Percentiles rank a stretch among this genome's conserved stretches.
These are phyloP conservation scores for Ischnus inquisitorius DNA, from an alignment of 2,888 invertebrate genomes.

Conservation along the genomic window DNA sequence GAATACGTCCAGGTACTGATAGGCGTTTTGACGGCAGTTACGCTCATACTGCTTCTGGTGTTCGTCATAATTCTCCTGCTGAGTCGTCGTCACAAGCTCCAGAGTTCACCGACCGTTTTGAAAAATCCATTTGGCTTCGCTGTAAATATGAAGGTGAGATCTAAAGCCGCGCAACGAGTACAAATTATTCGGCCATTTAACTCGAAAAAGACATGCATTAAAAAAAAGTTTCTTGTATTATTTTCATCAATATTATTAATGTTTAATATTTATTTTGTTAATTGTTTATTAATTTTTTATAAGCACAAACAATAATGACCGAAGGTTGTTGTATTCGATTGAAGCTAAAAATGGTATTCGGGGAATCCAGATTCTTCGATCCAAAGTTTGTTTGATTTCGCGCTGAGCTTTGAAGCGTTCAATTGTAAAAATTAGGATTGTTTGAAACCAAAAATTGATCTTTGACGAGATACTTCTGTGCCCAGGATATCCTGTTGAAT, in stretches of 20 bases:
- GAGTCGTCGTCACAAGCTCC: slow-evolving; percentile 88
- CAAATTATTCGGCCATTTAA: slow-evolving; percentile 52
- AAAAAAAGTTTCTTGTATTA: background rate
- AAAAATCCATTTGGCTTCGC: slow-evolving; percentile 89
- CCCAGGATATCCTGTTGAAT: slow-evolving; percentile 87
- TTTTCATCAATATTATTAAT: background rate
- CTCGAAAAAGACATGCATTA: no score
- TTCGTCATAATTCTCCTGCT: slow-evolving; percentile 88
- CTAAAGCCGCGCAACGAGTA: slow-evolving; percentile 64
- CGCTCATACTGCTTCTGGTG: slow-evolving; percentile 88
- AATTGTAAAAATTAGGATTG: background rate
- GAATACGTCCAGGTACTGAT: slow-evolving; percentile 88
- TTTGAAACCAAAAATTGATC: background rate
- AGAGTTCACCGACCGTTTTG: slow-evolving; percentile 88
- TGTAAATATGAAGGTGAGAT: slow-evolving; percentile 89
- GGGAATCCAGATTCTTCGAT: background rate
- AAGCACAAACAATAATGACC: no score
- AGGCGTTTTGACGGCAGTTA: slow-evolving; percentile 89
- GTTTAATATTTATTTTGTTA: background rate
- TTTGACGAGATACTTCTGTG: slow-evolving; percentile 33
- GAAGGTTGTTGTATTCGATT: background rate
- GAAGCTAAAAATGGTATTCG: background rate
- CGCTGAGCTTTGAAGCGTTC: no score
- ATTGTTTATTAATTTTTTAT: background rate
- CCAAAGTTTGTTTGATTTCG: no score